Evolutionary conservation across 30 jellyfish, hydroid and myxozoan species (phyloP).

Genomic region (Hydractinia symbiolongicarpus): DNA sequence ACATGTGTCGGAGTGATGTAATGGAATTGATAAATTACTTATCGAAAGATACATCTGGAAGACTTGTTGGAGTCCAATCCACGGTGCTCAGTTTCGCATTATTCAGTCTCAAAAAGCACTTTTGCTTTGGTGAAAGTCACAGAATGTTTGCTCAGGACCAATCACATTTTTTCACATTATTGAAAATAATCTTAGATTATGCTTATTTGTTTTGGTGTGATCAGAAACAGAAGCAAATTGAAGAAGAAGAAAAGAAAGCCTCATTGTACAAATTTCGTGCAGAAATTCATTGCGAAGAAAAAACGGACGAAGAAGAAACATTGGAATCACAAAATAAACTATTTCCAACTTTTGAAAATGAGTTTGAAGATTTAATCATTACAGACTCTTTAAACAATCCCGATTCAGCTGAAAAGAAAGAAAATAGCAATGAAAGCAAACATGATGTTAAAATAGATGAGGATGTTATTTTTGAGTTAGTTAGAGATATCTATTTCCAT

Average conservation of each 20-base stretch:
- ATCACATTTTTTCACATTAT: background rate
- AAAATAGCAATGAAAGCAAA: background rate
- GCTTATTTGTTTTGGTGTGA: conserved; percentile 9
- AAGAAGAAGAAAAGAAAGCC: conserved; percentile 50
- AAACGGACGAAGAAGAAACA: conserved; percentile 48
- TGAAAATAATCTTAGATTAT: conserved; percentile 8
- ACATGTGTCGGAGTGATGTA: background rate
- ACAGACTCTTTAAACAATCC: conserved; percentile 40
- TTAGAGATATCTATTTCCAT: conserved; percentile 7
- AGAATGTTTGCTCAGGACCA: background rate
- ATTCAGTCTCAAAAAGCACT: background rate
- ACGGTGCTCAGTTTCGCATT: background rate
- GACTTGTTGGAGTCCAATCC: background rate
- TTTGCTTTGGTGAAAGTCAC: background rate
- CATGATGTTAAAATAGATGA: background rate
- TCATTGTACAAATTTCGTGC: conserved; percentile 51
- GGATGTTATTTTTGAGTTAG: background rate
- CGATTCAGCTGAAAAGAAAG: background rate
- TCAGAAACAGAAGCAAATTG: conserved; percentile 27
- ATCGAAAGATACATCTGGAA: background rate
- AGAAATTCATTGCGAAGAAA: conserved; percentile 46
- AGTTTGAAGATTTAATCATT: conserved; percentile 50
- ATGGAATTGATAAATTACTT: background rate
- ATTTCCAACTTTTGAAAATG: conserved; percentile 64
- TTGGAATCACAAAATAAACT: conserved; percentile 27